Evolutionary conservation across 2,888 invertebrate genomes (phyloP), one percentile per base, ranked within the genome.

Genomic region (Ferdinandea cuprea): DNA sequence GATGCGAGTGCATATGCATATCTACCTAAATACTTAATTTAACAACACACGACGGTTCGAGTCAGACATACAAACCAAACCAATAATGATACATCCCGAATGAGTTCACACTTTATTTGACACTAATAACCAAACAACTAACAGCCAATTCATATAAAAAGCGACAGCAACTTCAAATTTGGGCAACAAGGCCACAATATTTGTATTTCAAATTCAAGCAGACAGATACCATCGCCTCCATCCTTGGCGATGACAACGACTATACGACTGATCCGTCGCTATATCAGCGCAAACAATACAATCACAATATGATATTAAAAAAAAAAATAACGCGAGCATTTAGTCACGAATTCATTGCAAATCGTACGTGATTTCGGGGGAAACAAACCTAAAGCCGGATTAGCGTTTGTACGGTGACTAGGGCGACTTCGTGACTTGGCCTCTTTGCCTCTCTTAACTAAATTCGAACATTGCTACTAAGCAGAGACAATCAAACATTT

Each of bases 91-190:
- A 66, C 66, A 73, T 73, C 73, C 28, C 59, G 9, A 69, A 71
- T 72, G 71, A 81, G 65, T 77, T 81, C 77, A 77, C 81, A 66
- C 77, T 72, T 19, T 71, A 77, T 77, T 81, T 81, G 81, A 56
- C 69, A 56, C 56, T 54, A 71, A 59, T 65, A 76, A 72, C 71
- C 76, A 59, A 32, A 32, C 58, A 58, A 48, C 25, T 58, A 52
- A 56, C 28, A 58, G 40, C 30, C 65, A 25, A 52, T 30, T 59
- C 46, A 61, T 37, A 30, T 32, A 52, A 46, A 72, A 61, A 59
- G 1, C 40, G 15, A 65, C 21, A 44, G 17, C 68, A 8, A 61
- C 46, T 6, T 66, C 19, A 8, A 56, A 61, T 80, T 80, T 63
- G 74, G 44, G 58, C 74, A 69, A 76, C 74, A 80, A 80, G 74